Evolutionary conservation across 2,888 invertebrate genomes (phyloP).

Genomic region (Dryadula phaetusa): DNA sequence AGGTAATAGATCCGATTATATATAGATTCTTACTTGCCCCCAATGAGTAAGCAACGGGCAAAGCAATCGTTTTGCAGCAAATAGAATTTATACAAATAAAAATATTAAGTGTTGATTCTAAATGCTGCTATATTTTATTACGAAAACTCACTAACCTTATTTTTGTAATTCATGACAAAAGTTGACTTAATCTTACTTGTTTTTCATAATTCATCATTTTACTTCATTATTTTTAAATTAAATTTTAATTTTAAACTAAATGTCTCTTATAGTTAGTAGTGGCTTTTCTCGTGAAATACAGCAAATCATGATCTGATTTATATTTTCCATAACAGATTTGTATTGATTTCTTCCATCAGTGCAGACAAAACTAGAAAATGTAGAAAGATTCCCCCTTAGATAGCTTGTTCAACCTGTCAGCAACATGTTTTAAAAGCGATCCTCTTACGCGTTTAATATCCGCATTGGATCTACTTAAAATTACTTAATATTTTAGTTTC

Average conservation of each 20-base stretch:
- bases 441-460: conserved; percentile 45
- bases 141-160: too few species aligned
- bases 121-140: neutral
- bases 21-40: neutral
- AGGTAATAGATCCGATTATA: neutral
- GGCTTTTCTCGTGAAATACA: neutral
- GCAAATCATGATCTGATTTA: neutral
- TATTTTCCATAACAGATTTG: neutral
- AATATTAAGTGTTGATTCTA: neutral
- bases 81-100: neutral
- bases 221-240: too few species aligned
- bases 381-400: conserved; percentile 8
- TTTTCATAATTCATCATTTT: too few species aligned
- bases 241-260: too few species aligned
- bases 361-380: neutral
- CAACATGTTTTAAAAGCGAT: conserved; percentile 37
- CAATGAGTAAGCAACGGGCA: neutral
- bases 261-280: too few species aligned
- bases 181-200: too few species aligned
- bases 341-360: neutral
- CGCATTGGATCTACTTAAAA: conserved; percentile 37
- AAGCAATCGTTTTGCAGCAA: neutral
- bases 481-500: conserved; percentile 12
- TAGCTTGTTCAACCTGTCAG: conserved; percentile 28
- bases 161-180: too few species aligned